Evolutionary conservation across 2,888 invertebrate species (phyloP).

Genomic region (Cantharis rustica): DNA sequence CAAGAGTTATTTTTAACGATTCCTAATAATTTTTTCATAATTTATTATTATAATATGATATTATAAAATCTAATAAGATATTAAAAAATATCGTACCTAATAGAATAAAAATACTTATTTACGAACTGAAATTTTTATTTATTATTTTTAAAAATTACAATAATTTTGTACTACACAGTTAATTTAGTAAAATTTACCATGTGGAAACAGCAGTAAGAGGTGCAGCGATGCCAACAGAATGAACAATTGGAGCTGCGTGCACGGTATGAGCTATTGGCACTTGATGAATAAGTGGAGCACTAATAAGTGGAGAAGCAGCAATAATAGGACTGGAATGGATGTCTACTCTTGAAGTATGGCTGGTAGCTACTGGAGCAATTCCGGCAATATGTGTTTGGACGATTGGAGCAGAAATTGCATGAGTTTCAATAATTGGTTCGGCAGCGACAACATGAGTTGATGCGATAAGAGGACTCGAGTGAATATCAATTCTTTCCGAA

Average conservation of each 20-base stretch:
- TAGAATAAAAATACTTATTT: background rate
- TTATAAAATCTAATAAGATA: background rate
- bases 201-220: conserved; percentile 6
- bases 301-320: conserved; percentile 43
- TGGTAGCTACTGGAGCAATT: conserved; percentile 32
- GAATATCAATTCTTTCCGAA: conserved; percentile 32
- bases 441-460: conserved; percentile 10
- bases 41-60: too few species aligned
- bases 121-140: background rate
- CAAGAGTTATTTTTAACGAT: too few species aligned
- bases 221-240: background rate
- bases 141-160: background rate
- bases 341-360: conserved; percentile 33
- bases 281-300: conserved; percentile 37
- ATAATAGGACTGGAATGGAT: conserved; percentile 26
- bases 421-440: background rate
- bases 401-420: background rate
- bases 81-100: background rate
- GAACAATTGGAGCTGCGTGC: conserved; percentile 17
- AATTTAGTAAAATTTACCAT: background rate
- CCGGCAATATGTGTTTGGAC: conserved; percentile 10
- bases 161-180: background rate
- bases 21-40: too few species aligned
- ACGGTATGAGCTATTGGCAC: conserved; percentile 32
- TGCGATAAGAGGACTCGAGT: conserved; percentile 9